Conservation (phyloP, 2,113 vertebrate genomes). For the Azemiops feae region DNA sequence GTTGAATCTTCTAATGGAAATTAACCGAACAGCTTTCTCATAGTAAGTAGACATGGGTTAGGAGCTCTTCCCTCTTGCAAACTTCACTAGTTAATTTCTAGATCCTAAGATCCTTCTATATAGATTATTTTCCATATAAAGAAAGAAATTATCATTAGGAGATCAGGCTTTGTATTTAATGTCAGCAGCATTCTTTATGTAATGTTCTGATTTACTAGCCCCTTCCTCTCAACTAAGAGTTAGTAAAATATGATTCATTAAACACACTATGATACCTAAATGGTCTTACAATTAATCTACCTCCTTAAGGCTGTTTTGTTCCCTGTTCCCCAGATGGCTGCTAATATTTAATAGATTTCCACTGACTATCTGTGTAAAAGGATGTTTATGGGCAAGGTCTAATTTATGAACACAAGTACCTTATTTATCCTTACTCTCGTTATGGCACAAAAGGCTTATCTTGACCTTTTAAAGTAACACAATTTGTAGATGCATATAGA, state of each 20-base stretch:
- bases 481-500: conserved; percentile 61
- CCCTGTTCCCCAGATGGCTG: conserved; percentile 61
- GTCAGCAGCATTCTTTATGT: background rate
- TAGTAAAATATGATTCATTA: conserved; percentile 53
- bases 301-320: conserved; percentile 63
- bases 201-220: conserved; percentile 26
- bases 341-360: conserved; percentile 67
- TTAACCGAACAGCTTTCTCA: conserved; percentile 12
- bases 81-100: background rate
- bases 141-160: background rate
- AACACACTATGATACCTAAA: conserved; percentile 58
- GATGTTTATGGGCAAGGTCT: conserved; percentile 64
- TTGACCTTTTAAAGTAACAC: conserved; percentile 70
- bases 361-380: conserved; percentile 61
- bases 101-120: conserved; percentile 27
- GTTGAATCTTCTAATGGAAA: conserved; percentile 15
- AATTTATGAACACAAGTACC: conserved; percentile 66
- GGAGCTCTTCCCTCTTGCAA: background rate
- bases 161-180: conserved; percentile 3
- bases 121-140: background rate
- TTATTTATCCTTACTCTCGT: conserved; percentile 73
- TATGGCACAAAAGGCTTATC: conserved; percentile 67
- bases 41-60: background rate
- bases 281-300: conserved; percentile 56
- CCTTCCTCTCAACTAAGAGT: conserved; percentile 43